phyloP scores from a whole-genome alignment of 1,140 invertebrate genomes.

The Carposina sasakii region DNA sequence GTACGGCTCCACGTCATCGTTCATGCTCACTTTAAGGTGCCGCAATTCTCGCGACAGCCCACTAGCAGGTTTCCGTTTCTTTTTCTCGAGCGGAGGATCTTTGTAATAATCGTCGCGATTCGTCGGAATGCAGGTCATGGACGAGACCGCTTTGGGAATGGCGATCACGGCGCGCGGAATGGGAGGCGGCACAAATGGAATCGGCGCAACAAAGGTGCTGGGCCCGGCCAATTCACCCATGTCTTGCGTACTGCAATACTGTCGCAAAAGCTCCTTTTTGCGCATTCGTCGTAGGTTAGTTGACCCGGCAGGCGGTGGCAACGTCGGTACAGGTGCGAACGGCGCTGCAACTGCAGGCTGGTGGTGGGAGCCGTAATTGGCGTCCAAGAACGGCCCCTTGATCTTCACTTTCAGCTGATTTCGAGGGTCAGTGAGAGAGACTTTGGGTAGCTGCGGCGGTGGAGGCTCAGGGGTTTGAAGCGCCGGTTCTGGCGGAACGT shows the following conservation, averaged over 20 bases:
- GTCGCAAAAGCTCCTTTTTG: slow-evolving; percentile 88
- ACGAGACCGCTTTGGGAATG: slow-evolving; percentile 89
- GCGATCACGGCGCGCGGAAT: slow-evolving; percentile 83
- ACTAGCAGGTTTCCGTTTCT: slow-evolving; percentile 76
- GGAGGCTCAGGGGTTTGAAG: slow-evolving; percentile 40
- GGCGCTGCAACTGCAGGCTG: slow-evolving; percentile 70
- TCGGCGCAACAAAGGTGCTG: slow-evolving; percentile 68
- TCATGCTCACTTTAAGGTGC: slow-evolving; percentile 66
- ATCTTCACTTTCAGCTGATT: slow-evolving; percentile 93
- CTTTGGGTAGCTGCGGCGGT: slow-evolving; percentile 74
- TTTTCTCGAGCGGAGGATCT: slow-evolving; percentile 78
- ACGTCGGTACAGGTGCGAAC: slow-evolving; percentile 60
- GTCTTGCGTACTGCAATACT: slow-evolving; percentile 89
- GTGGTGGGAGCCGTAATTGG: slow-evolving; percentile 78
- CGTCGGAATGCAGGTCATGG: slow-evolving; percentile 87
- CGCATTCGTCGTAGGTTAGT: slow-evolving; percentile 88
- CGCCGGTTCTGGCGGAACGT: slow-evolving; percentile 44
- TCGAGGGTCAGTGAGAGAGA: slow-evolving; percentile 81
- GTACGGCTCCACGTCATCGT: slow-evolving; percentile 55
- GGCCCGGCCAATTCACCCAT: slow-evolving; percentile 80
- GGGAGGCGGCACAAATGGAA: slow-evolving; percentile 76
- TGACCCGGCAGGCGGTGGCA: slow-evolving; percentile 66
- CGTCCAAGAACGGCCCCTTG: slow-evolving; percentile 88
- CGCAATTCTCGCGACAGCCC: slow-evolving; percentile 73
- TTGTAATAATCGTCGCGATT: slow-evolving; percentile 85